Base-by-base conservation (phyloP, 2,113 vertebrate genomes). In the Excalfactoria chinensis region DNA sequence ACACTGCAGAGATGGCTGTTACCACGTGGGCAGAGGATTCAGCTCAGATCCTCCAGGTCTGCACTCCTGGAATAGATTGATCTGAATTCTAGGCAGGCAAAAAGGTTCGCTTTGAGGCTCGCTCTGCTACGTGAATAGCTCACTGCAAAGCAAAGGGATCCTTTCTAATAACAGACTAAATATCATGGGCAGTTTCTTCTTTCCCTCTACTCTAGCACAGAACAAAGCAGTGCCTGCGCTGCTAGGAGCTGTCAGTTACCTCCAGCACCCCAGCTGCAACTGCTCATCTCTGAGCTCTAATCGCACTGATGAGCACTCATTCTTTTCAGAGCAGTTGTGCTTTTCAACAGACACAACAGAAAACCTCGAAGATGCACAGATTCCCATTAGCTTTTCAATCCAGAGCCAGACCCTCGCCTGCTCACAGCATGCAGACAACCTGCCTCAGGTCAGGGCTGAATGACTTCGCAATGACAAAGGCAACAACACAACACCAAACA, bases 1-100 rank as follows among this genome's bases (percentile, higher is more conserved):
- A 66, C 84, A 26, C 37, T 69, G 41, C 53, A 14, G 78, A 92
- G 59, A 7, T 20, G 13, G 35, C 64, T 4, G 35, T 64, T 80
- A 20, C 21, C 37, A 79, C 0, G 4, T 1, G 49, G 67, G 40
- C 30, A 63, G 53, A 70, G 59, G 37, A n/a, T 44, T 37, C 6
- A 80, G 26, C 48, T 75, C 58, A 76, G 18, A 46, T 10, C 46
- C 63, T 44, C 35, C 20, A 49, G 13, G 15, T 62, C 26, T 67
- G 35, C 0, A 1, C 3, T 26, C n/a, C 16, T 34, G 79, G 8
- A 56, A 60, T 0, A 14, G 60, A 56, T 13, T 43, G 1, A 4
- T 40, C n/a, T 73, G 41, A 56, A 58, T 49, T 23, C 4, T 6
- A 48, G 37, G 37, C 10, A 20, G 26, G 3, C 32, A 14, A 19